Evolutionary conservation across 2,888 invertebrate species (phyloP).

Genomic region (Tachina fera): DNA sequence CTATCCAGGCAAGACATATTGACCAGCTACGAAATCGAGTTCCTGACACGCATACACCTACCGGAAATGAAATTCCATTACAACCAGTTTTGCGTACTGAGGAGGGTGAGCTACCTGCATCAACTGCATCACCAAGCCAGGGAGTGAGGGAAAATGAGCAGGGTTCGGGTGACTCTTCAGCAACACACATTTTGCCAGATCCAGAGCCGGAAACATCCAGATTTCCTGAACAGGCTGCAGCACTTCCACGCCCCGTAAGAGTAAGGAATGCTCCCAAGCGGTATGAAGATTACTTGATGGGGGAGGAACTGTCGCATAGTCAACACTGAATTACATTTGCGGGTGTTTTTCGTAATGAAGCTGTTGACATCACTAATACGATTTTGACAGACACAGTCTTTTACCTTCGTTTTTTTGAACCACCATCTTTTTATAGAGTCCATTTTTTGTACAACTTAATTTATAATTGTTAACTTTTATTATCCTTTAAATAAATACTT

Average conservation of each 20-base stretch:
- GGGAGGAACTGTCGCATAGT: conserved; percentile 12
- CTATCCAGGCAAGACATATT: background rate
- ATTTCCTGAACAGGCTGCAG: background rate
- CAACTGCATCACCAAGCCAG: background rate
- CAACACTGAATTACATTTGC: background rate
- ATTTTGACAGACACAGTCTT: too few relatives aligned
- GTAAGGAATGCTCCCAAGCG: background rate
- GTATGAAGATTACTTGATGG: background rate
- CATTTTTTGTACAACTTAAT: too few relatives aligned
- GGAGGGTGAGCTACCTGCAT: background rate
- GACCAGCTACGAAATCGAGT: background rate
- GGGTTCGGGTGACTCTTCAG: background rate
- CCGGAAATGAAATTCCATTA: background rate
- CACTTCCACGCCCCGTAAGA: background rate
- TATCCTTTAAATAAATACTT: too few relatives aligned
- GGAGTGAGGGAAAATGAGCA: background rate
- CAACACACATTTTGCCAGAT: background rate
- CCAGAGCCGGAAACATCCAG: background rate
- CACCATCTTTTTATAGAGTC: too few relatives aligned
- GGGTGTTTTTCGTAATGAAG: too few relatives aligned
- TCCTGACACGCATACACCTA: background rate
- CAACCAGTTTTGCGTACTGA: background rate
- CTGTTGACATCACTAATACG: too few relatives aligned
- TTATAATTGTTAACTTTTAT: too few relatives aligned
- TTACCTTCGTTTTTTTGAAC: too few relatives aligned